These are phyloP conservation scores for Cephus pulcher DNA, from an alignment of 2,888 invertebrate species.

Conservation along the genomic window DNA sequence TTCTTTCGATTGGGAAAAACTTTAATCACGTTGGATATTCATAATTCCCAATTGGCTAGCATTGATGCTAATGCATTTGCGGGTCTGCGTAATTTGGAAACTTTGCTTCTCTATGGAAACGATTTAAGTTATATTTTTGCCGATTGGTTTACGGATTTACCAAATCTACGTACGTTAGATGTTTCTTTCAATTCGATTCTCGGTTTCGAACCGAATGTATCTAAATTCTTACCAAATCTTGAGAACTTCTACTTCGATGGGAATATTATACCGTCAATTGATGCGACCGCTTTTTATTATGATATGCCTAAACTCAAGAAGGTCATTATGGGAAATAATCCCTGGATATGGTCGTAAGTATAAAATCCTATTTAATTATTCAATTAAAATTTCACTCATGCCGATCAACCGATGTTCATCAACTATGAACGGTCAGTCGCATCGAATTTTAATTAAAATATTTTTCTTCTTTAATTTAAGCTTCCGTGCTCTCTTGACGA, in stretches of 20 bases:
- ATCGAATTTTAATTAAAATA: not conserved
- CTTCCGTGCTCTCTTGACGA: constrained; percentile 45
- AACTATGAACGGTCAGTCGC: not conserved
- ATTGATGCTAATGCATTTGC: constrained; percentile 45
- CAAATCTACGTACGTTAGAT: constrained; percentile 47
- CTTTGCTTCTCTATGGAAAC: constrained; percentile 51
- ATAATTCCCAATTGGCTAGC: constrained; percentile 38
- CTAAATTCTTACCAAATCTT: constrained; percentile 28
- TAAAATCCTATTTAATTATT: not conserved
- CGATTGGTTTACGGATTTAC: constrained; percentile 42
- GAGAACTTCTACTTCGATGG: constrained; percentile 52
- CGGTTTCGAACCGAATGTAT: constrained; percentile 37
- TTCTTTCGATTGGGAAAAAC: constrained; percentile 42
- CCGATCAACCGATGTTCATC: not conserved
- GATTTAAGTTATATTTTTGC: constrained; percentile 37
- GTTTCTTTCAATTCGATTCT: constrained; percentile 51
- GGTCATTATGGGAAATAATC: constrained; percentile 53
- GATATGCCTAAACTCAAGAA: constrained; percentile 41
- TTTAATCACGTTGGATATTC: constrained; percentile 42
- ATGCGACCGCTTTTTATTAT: constrained; percentile 41
- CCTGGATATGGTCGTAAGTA: constrained; percentile 56
- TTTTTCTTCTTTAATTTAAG: constrained; percentile 28
- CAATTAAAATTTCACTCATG: not conserved
- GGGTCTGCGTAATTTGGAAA: constrained; percentile 41
- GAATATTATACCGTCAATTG: constrained; percentile 42